Percentiles rank a stretch among this genome's conserved stretches.
Conservation (phyloP, 2,113 vertebrate genomes). For the Uropsilus gracilis region DNA sequence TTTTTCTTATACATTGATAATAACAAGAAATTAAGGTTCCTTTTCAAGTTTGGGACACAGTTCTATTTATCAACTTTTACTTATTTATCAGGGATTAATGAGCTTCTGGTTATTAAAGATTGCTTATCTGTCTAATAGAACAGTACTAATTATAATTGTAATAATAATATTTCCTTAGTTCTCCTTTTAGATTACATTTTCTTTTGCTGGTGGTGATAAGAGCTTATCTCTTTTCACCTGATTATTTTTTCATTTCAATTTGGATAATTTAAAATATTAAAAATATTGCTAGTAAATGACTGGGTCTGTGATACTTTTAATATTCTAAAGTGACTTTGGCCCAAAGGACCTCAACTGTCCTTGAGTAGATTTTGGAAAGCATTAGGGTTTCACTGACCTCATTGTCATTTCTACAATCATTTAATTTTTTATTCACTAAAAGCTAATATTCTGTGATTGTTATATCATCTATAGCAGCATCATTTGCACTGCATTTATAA, state of each 20-base stretch:
- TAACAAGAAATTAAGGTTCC: background rate
- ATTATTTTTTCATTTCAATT: conserved; percentile 51
- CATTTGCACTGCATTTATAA: background rate
- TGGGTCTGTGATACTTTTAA: background rate
- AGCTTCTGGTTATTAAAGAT: conserved; percentile 48
- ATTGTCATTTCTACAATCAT: background rate
- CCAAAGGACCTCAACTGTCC: background rate
- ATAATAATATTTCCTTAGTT: background rate
- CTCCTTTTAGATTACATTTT: conserved; percentile 47
- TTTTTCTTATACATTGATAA: background rate
- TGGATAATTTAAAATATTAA: background rate
- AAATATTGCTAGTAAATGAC: background rate
- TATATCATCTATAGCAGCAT: background rate
- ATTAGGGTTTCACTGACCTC: background rate
- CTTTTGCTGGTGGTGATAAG: conserved; percentile 30
- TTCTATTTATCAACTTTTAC: background rate
- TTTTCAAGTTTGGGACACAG: conserved; percentile 38
- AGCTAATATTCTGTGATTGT: background rate
- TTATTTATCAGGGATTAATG: conserved; percentile 19
- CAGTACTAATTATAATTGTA: conserved; percentile 29
- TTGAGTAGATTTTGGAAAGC: background rate
- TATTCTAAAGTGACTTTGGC: background rate
- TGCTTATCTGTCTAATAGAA: conserved; percentile 48
- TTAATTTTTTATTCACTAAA: background rate
- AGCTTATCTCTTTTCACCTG: conserved; percentile 45